Percentiles rank a stretch among this genome's conserved stretches.
Conservation (phyloP, 2,888 invertebrate genomes). For the Ophion ellenae region DNA sequence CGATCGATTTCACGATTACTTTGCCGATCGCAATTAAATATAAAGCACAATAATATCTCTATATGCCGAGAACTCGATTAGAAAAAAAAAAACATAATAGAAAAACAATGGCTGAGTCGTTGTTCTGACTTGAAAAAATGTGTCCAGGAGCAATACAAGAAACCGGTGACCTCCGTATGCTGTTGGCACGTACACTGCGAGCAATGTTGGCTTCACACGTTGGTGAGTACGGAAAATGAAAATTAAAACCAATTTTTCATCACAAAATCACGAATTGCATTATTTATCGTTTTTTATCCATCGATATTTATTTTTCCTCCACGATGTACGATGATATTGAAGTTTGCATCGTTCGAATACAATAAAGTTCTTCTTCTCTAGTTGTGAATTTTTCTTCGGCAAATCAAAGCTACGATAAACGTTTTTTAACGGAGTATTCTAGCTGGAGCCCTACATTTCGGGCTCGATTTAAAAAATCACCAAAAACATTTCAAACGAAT, state of each 20-base stretch:
- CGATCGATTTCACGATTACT: slow-evolving; percentile 27
- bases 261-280: neutral
- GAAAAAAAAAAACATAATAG: neutral
- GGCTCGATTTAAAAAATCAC: no score
- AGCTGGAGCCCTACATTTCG: no score
- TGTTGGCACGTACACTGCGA: slow-evolving; percentile 99
- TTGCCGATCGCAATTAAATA: slow-evolving; percentile 32
- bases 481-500: no score
- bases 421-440: no score
- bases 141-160: slow-evolving; percentile 89
- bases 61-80: neutral
- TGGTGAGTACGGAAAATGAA: slow-evolving; percentile 83
- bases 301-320: neutral
- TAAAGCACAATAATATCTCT: neutral
- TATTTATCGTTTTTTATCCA: neutral
- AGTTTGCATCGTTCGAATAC: no score
- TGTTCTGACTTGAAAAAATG: neutral
- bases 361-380: no score
- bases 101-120: neutral
- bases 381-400: no score
- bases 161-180: slow-evolving; percentile 95
- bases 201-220: slow-evolving; percentile 90
- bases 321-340: neutral
- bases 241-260: neutral
- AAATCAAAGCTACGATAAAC: no score